Evolutionary conservation across 2,797 vertebrate species (phyloP).

Genomic region (Ctenosaura bakeri): DNA sequence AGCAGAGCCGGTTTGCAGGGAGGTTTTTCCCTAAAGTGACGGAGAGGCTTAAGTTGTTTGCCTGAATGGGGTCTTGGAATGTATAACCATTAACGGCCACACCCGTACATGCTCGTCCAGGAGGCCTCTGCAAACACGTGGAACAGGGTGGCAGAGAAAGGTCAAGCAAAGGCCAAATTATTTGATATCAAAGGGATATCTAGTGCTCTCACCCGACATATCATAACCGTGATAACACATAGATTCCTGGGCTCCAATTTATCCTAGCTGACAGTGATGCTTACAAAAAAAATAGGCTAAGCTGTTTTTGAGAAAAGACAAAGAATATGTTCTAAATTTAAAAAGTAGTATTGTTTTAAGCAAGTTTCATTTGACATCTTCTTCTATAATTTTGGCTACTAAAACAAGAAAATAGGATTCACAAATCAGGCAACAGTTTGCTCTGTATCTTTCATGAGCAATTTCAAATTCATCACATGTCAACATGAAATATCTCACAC

Average conservation of each 20-base stretch:
- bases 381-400: background rate
- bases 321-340: background rate
- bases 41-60: no score
- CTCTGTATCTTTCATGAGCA: constrained; percentile 52
- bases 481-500: constrained; percentile 65
- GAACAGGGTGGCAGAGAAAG: no score
- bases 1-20: no score
- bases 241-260: background rate
- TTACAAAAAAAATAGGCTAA: background rate
- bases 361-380: background rate
- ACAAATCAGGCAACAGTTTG: constrained; percentile 46
- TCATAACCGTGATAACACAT: no score
- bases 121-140: no score
- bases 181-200: no score
- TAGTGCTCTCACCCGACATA: no score
- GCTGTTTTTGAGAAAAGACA: constrained; percentile 1
- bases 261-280: background rate
- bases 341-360: background rate
- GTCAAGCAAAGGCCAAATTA: no score
- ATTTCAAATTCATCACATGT: constrained; percentile 73
- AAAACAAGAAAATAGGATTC: constrained; percentile 6
- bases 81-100: no score
- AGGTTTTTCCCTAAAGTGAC: no score
- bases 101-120: no score
- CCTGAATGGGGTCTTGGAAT: no score